These are phyloP conservation scores for Lobophora halterata DNA, from an alignment of 2,888 invertebrate genomes.

Conservation along the genomic window DNA sequence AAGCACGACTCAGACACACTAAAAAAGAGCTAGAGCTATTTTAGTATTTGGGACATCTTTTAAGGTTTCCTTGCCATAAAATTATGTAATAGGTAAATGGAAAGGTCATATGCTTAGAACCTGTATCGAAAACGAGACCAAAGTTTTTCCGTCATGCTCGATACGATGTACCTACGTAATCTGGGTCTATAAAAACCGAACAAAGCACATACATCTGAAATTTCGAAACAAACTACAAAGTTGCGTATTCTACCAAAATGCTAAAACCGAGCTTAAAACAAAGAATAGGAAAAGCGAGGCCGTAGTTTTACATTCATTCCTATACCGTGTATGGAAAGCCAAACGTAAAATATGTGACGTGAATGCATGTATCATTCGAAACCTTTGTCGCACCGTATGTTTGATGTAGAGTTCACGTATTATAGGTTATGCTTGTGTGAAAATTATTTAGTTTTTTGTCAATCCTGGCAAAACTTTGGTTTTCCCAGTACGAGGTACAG, in stretches of 20 bases:
- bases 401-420: constrained; percentile 18
- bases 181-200: constrained; percentile 1
- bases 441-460: too few relatives aligned
- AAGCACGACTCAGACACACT: too few relatives aligned
- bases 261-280: constrained; percentile 15
- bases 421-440: too few relatives aligned
- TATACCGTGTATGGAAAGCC: constrained; percentile 39
- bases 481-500: too few relatives aligned
- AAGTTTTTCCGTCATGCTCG: too few relatives aligned
- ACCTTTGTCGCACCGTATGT: constrained; percentile 22
- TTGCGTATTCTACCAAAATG: constrained; percentile 9
- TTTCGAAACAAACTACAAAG: constrained; percentile 10
- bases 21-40: too few relatives aligned
- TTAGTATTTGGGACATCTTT: too few relatives aligned
- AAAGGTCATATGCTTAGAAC: too few relatives aligned
- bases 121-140: too few relatives aligned
- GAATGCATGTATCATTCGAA: constrained; percentile 27
- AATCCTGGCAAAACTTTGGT: background rate
- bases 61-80: too few relatives aligned
- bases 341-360: constrained; percentile 38
- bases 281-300: constrained; percentile 19
- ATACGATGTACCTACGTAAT: too few relatives aligned
- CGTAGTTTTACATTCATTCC: constrained; percentile 39
- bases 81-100: too few relatives aligned
- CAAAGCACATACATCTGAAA: background rate